Evolutionary conservation across 2,888 invertebrate species (phyloP), one percentile per base, ranked within the genome.

Genomic region (Lepeophtheirus nordmannii): DNA sequence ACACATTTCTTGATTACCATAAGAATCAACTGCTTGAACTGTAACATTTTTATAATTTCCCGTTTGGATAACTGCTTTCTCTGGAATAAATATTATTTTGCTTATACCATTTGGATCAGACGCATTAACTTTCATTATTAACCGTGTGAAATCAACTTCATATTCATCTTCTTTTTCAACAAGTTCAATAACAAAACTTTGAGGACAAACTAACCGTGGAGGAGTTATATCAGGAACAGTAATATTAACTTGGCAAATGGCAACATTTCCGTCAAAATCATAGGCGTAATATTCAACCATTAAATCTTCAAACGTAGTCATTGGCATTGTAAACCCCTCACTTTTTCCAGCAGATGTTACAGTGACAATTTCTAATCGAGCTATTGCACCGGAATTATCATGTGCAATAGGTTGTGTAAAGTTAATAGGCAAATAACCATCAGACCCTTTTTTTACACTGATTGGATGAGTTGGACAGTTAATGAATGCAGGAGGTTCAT

Each of bases 251-350:
- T 89, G 88, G 74, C 97, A 97, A 74, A 92, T 91, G 14, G 94
- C 97, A 14, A 92, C 92, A 74, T 97, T 97, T 70, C 94, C 94
- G 73, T 94, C 94, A 72, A 89, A 91, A 78, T 97, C 97, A 73
- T 90, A 96, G 3, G 96, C 97, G 1, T 93, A 87, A 73, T 94
- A 97, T 78, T 90, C 87, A 0, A 94, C 89, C 38, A 90, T 87
- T 73, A 88, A 89, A 70, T 93, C 91, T 73, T 89, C 85, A 76
- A 93, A 91, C 12, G 91, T 83, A 74, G 85, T 83, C 70, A 89
- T 82, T 0, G 92, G 92, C 1, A 90, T 90, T 73, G 82, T 85
- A 76, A 94, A 94, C 71, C 87, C 89, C 71, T 86, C 85, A 0
- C 94, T 94, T 70, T 89, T 89, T 1, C 62, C 62, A 62, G 62